Evolutionary conservation across 2,888 invertebrate genomes (phyloP), one percentile per base, ranked within the genome.

Genomic region (Rotaria socialis): DNA sequence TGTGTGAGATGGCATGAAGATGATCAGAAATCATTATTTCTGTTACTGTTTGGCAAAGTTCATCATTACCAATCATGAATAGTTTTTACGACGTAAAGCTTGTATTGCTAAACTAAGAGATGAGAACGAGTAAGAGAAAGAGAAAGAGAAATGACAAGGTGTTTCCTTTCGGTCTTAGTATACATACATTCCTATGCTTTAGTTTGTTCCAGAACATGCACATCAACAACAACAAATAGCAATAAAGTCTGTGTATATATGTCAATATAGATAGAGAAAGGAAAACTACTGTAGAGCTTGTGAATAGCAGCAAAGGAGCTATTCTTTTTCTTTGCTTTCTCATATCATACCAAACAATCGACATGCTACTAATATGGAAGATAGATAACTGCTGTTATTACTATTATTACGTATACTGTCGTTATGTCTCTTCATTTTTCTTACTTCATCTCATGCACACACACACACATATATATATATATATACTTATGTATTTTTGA

Each of bases 1-100:
- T 35, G 35, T 67, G 35, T 35, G 27, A 35, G 14, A 27, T 67
- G 35, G 67, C 16, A 67, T 14, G 35, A 67, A 6, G 67, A 67
- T 67, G 67, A 67, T 67, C 35, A 67, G 67, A 67, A 67, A 67
- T 67, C 67, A 67, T 67, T 67, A 35, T 52, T 67, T 19, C 67
- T 67, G 19, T 67, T 67, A 16, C 27, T 27, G 16, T 2, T 67
- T 35, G 35, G 67, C 19, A 67, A 67, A 67, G 67, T 67, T 67
- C 67, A 67, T 67, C 67, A 19, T 11, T 27, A 41, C 35, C 35
- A 67, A 35, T 35, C 16, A 67, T 5, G n/a, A 16, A 35, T 67
- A 67, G 27, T 35, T 7, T 5, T 35, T 67, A 67, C 35, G 35
- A 1, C 35, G 35, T 35, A 7, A 67, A 41, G 16, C 19, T 16